Conservation (phyloP, 2,888 invertebrate species). For the Branchellion lobata region DNA sequence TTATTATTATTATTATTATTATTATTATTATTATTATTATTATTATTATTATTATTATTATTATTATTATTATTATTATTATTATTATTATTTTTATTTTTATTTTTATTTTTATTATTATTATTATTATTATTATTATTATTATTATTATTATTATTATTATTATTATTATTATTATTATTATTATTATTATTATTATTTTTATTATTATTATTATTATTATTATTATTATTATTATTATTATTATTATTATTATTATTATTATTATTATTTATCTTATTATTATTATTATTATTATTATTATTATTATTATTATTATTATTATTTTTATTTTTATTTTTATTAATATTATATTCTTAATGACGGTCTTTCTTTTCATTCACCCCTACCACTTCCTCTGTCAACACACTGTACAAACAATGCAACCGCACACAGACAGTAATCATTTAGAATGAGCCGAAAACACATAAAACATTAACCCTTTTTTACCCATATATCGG, state of each 20-base stretch:
- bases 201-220: background rate
- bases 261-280: background rate
- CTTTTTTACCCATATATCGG: no score
- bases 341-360: background rate
- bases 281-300: background rate
- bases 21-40: background rate
- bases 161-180: background rate
- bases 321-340: background rate
- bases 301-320: slow-evolving; percentile 3
- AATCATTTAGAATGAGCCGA: no score
- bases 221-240: background rate
- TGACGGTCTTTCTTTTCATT: no score
- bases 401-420: no score
- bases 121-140: slow-evolving; percentile 17
- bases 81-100: slow-evolving; percentile 24
- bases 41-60: slow-evolving; percentile 27
- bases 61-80: slow-evolving; percentile 34
- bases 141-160: background rate
- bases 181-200: background rate
- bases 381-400: no score
- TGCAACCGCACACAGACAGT: no score
- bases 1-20: no score
- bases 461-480: no score
- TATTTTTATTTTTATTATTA: slow-evolving; percentile 17
- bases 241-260: background rate